These are phyloP conservation scores for Electrophaes corylata DNA, from an alignment of 2,888 invertebrate species.

Conservation along the genomic window DNA sequence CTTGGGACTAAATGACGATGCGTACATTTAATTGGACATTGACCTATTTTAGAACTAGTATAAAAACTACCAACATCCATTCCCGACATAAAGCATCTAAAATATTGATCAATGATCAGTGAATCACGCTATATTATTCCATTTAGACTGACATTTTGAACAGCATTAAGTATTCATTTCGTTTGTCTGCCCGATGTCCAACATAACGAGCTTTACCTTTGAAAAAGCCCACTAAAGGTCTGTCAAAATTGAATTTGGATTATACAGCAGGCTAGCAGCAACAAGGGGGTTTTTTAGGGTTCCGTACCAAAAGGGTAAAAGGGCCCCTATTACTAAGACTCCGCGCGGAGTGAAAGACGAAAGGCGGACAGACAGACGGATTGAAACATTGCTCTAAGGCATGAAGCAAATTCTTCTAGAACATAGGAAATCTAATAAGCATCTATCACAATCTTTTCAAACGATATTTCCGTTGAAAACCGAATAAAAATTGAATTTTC, in stretches of 20 bases:
- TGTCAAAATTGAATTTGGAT: not conserved
- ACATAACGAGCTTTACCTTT: conserved; percentile 55
- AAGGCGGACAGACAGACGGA: too few relatives aligned
- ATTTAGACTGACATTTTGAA: conserved; percentile 77
- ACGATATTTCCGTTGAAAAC: not conserved
- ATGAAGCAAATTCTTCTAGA: too few relatives aligned
- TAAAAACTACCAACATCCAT: not conserved
- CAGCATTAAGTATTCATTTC: conserved; percentile 62
- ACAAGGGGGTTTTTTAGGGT: too few relatives aligned
- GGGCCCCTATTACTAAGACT: too few relatives aligned
- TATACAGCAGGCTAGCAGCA: not conserved
- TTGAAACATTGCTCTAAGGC: too few relatives aligned
- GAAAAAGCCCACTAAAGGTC: conserved; percentile 32
- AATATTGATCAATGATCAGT: conserved; percentile 29
- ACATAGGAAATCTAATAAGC: too few relatives aligned
- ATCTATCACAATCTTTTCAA: not conserved
- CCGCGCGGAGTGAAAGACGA: too few relatives aligned
- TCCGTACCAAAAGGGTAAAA: too few relatives aligned
- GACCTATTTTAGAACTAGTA: too few relatives aligned
- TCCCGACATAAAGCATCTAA: not conserved
- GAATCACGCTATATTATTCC: conserved; percentile 65
- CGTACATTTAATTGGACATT: too few relatives aligned
- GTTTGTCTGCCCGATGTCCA: conserved; percentile 38
- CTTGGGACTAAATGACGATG: too few relatives aligned
- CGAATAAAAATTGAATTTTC: conserved; percentile 12